These are phyloP conservation scores for Thelaira solivaga DNA, from an alignment of 2,888 invertebrate species.

Conservation along the genomic window DNA sequence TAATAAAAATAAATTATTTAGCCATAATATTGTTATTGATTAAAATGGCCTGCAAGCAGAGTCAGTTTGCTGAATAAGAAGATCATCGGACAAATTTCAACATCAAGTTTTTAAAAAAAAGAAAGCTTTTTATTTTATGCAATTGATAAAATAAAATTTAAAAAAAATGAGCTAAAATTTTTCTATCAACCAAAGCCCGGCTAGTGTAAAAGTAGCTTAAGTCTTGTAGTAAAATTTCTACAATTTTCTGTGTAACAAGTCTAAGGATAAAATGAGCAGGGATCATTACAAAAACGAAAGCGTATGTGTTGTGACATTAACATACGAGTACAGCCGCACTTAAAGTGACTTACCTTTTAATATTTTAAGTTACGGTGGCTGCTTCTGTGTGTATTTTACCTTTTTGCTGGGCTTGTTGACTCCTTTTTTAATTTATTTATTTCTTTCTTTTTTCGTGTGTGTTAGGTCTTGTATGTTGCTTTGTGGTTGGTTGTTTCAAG, in stretches of 20 bases:
- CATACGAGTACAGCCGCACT: neutral
- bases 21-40: neutral
- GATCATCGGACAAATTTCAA: too few relatives aligned
- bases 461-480: neutral
- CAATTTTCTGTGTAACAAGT: slow-evolving; percentile 26
- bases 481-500: neutral
- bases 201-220: too few relatives aligned
- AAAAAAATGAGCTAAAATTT: too few relatives aligned
- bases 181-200: too few relatives aligned
- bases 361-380: slow-evolving; percentile 56
- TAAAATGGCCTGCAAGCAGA: too few relatives aligned
- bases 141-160: too few relatives aligned
- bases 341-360: slow-evolving; percentile 43
- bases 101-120: too few relatives aligned
- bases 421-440: neutral
- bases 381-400: slow-evolving; percentile 23
- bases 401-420: neutral
- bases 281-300: slow-evolving; percentile 5
- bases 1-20: neutral
- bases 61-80: too few relatives aligned
- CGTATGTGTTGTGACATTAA: neutral
- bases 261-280: slow-evolving; percentile 29
- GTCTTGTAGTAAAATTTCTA: too few relatives aligned
- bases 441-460: neutral
- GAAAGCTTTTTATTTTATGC: too few relatives aligned